Conservation (phyloP, 2,113 vertebrate genomes). For the Tapirus terrestris region DNA sequence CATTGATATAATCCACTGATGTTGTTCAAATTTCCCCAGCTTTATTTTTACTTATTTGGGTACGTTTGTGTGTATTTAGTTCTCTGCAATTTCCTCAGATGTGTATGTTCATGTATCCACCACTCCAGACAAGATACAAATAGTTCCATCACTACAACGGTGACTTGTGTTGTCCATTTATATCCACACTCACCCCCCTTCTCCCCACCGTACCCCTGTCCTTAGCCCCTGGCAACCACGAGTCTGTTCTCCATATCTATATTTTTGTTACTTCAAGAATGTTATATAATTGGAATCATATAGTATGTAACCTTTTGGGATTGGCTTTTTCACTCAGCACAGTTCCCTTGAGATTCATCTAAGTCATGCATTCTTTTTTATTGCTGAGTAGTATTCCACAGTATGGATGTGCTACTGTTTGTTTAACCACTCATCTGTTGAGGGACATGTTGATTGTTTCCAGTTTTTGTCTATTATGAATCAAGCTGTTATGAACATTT, state of each 20-base stretch:
- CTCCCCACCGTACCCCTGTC: neutral
- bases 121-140: neutral
- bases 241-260: neutral
- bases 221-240: neutral
- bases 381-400: neutral
- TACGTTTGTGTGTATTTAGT: neutral
- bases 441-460: neutral
- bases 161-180: neutral
- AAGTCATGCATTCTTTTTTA: neutral
- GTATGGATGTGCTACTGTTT: neutral
- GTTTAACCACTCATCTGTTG: neutral
- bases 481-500: neutral
- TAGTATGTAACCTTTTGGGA: neutral
- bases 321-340: neutral
- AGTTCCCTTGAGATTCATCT: neutral
- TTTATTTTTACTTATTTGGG: neutral
- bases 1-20: neutral
- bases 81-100: neutral
- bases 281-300: neutral
- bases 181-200: neutral
- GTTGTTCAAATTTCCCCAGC: neutral
- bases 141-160: neutral
- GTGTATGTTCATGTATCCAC: neutral
- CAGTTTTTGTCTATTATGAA: neutral
- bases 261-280: neutral